These are phyloP conservation scores for Brachystomella parvula DNA, from an alignment of 1,140 invertebrate species.

Conservation along the genomic window DNA sequence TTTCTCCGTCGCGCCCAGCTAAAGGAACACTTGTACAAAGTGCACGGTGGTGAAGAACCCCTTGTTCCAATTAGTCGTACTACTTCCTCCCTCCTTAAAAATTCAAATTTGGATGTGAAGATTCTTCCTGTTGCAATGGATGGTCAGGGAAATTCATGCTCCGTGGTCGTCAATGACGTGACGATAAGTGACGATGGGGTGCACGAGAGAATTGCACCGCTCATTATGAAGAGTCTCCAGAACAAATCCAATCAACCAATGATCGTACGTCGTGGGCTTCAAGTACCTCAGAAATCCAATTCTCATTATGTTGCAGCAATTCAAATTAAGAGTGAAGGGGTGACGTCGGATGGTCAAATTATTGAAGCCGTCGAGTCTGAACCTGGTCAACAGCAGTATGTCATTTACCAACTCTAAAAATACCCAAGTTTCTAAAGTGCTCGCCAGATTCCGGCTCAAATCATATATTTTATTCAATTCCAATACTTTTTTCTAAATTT, in stretches of 20 bases:
- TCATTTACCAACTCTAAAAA: not conserved
- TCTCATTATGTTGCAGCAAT: not conserved
- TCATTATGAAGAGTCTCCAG: constrained; percentile 8
- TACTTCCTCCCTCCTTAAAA: too few relatives aligned
- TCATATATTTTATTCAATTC: too few relatives aligned
- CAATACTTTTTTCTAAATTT: too few relatives aligned
- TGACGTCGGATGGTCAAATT: not conserved
- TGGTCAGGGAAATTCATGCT: too few relatives aligned
- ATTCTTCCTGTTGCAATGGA: too few relatives aligned
- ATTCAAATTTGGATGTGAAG: constrained; percentile 17
- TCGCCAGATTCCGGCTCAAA: not conserved
- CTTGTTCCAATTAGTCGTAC: constrained; percentile 29
- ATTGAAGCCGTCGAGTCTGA: not conserved
- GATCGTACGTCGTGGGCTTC: not conserved
- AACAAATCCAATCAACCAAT: constrained; percentile 8
- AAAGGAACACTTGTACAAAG: constrained; percentile 32
- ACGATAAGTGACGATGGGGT: not conserved
- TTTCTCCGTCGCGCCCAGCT: constrained; percentile 28
- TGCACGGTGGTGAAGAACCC: constrained; percentile 27
- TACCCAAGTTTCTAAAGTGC: not conserved
- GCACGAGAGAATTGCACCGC: not conserved
- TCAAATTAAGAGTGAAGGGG: not conserved
- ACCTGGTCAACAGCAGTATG: constrained; percentile 12
- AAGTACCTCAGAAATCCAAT: not conserved
- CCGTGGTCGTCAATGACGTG: not conserved